A percentile compares a stretch with the other conserved stretches of the same genome.
Evolutionary conservation across 2,797 vertebrate species (phyloP).

Genomic region (Scomberomorus guttatus): DNA sequence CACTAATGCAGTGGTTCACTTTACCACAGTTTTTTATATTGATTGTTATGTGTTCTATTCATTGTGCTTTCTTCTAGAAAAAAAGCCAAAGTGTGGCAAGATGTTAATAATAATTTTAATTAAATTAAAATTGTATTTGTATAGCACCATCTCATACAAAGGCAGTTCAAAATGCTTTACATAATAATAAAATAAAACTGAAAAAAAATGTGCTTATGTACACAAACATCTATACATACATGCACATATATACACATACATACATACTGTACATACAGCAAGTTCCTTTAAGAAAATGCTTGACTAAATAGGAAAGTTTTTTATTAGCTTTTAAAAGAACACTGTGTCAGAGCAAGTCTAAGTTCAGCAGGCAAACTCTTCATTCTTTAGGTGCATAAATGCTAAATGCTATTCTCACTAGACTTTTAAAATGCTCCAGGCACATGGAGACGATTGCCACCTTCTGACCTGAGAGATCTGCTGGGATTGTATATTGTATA

Average conservation of each 20-base stretch:
- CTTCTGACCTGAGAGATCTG: background rate
- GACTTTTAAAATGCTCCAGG: background rate
- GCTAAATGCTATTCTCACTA: too few relatives aligned
- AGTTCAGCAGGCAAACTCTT: background rate
- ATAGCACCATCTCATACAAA: too few relatives aligned
- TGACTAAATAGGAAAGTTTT: background rate
- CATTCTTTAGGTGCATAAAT: background rate
- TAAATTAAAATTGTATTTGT: too few relatives aligned
- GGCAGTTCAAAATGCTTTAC: too few relatives aligned
- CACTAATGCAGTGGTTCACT: slow-evolving; percentile 25
- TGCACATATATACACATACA: too few relatives aligned
- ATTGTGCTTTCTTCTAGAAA: background rate
- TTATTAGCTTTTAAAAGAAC: background rate
- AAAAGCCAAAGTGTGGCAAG: background rate
- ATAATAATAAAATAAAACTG: too few relatives aligned
- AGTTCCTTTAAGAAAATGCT: background rate
- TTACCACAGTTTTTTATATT: slow-evolving; percentile 10
- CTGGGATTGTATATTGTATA: background rate
- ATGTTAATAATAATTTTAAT: background rate
- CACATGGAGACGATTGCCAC: too few relatives aligned
- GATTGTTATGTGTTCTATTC: background rate
- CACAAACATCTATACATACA: too few relatives aligned
- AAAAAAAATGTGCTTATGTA: too few relatives aligned
- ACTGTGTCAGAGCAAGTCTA: background rate
- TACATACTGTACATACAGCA: too few relatives aligned